Percentiles rank a stretch among this genome's conserved stretches.
phyloP scores from a whole-genome alignment of 2,113 vertebrate genomes.

The Corythaeola cristata region DNA sequence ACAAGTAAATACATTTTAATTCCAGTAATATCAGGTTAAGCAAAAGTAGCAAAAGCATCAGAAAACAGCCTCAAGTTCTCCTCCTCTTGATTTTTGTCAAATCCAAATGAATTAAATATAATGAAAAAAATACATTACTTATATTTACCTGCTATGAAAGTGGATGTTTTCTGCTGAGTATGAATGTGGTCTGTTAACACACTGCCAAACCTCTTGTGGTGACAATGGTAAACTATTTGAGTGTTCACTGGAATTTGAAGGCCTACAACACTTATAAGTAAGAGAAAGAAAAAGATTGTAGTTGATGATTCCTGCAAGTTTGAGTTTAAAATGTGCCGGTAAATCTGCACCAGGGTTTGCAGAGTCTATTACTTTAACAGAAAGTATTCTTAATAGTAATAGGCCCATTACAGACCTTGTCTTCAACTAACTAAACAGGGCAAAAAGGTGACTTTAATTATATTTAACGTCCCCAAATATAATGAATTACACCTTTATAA shows the following conservation, averaged over 20 bases:
- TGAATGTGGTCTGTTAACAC: conserved; percentile 50
- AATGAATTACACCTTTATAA: neutral
- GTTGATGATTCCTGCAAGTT: neutral
- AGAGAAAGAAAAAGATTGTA: neutral
- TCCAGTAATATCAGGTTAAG: neutral
- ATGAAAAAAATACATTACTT: neutral
- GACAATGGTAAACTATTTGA: conserved; percentile 37
- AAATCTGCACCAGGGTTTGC: neutral
- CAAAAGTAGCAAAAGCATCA: neutral
- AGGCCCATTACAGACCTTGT: neutral
- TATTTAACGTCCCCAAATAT: neutral
- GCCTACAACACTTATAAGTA: conserved; percentile 28
- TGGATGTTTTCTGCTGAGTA: conserved; percentile 47
- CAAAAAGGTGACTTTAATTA: neutral
- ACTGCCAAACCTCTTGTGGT: conserved; percentile 76
- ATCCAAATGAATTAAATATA: neutral
- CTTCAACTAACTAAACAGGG: neutral
- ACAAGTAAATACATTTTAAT: neutral
- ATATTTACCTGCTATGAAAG: conserved; percentile 73
- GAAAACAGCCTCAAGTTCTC: neutral
- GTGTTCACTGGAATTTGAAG: conserved; percentile 27
- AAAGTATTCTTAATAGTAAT: neutral
- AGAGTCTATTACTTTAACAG: neutral
- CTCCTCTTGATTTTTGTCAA: neutral
- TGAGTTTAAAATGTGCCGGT: neutral